Base-by-base conservation (phyloP, 2,797 vertebrate species). In the Coilia nasus region DNA sequence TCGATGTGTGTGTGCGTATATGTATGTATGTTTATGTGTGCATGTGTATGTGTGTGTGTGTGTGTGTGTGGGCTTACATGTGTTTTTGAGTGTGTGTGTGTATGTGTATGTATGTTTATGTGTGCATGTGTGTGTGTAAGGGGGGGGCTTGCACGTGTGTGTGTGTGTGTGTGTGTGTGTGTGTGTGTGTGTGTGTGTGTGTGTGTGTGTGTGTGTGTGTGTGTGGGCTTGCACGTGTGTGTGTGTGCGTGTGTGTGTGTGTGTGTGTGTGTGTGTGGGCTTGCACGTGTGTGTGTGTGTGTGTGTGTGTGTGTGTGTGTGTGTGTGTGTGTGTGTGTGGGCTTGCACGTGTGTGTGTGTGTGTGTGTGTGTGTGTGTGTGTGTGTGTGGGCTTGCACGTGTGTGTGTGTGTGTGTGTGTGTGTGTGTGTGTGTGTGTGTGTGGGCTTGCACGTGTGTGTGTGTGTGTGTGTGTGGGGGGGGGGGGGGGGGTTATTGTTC, bases 341-440 rank as follows among this genome's bases (percentile, higher is more conserved):
- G 25, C 14, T 10, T 31, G 25, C 31, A 11, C 15, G 64, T 15
- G 64, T 71, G 64, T 71, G 19, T 41, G 11, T 25, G 2, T 62
- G 56, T 54, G 46, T 82, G 46, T 47, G 46, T n/a, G n/a, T n/a
- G n/a, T n/a, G n/a, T n/a, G n/a, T n/a, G n/a, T 47, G 46, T 4
- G 46, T 10, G 10, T 47, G 46, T 47, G 4, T 47, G 46, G 3
- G 46, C 10, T 47, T 47, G 50, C 14, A 14, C 14, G 50, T 54
- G 2, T 54, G 28, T 82, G 59, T 47, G 12, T 67, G 57, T 62
- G 64, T 67, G 67, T 35, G 67, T 17, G 28, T 35, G 28, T 28
- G 62, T 67, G 62, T 67, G 62, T 67, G 62, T 67, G 62, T 64
- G 62, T 64, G 60, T 62, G 60, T 62, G 21, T 67, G 62, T 28